Evolutionary conservation across 2,113 vertebrate genomes (phyloP).

Genomic region (Mus pahari): DNA sequence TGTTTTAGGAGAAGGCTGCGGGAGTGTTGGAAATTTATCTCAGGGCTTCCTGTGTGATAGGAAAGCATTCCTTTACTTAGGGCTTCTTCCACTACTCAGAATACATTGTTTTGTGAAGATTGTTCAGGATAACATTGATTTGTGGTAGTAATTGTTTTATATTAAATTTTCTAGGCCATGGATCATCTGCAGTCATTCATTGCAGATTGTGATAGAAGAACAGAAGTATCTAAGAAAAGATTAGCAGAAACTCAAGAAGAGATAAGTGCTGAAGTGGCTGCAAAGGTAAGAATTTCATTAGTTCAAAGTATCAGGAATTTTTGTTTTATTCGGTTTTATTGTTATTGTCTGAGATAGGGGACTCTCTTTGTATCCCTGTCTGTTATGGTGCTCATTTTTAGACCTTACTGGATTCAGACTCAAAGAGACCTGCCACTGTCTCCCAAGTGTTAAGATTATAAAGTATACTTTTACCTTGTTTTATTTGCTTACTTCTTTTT

Average conservation of each 20-base stretch:
- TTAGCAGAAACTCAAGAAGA: slow-evolving; percentile 99
- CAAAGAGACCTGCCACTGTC: not conserved
- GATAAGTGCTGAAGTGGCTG: slow-evolving; percentile 98
- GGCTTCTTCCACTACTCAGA: not conserved
- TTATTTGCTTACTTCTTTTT: too few species aligned
- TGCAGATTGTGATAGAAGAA: slow-evolving; percentile 97
- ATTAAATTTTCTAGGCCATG: slow-evolving; percentile 89
- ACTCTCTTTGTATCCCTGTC: not conserved
- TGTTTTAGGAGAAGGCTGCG: not conserved
- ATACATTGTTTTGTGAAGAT: not conserved
- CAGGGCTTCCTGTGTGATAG: not conserved
- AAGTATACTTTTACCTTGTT: not conserved
- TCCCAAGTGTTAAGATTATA: not conserved
- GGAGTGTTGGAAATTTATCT: not conserved
- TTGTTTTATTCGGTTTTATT: not conserved
- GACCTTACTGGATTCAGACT: not conserved
- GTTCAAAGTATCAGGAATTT: not conserved
- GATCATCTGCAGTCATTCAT: slow-evolving; percentile 99
- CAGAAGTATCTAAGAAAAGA: slow-evolving; percentile 98
- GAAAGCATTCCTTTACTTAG: not conserved
- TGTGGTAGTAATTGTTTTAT: slow-evolving; percentile 68
- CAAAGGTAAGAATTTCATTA: slow-evolving; percentile 90
- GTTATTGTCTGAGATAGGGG: not conserved
- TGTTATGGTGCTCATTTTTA: not conserved
- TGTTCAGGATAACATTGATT: slow-evolving; percentile 31